Base-by-base conservation (phyloP, 2,888 invertebrate species). In the Sclerodermus sp. region DNA sequence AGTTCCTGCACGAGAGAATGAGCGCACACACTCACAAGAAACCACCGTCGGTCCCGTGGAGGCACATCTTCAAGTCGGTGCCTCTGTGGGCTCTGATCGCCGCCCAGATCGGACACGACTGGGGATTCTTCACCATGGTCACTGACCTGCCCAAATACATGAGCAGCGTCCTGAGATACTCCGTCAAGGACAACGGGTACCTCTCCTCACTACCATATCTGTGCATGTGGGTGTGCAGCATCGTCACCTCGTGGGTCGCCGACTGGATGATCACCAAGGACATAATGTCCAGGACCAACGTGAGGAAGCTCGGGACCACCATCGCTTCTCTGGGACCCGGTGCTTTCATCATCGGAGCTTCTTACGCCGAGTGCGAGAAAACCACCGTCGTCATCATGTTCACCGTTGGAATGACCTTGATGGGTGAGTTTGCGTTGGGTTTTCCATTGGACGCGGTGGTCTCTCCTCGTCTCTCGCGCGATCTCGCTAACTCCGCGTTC, bases 11-110 rank as follows among this genome's bases (percentile, higher is more conserved):
- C 42, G 77, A 76, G 10, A 67, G 69, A 3, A 53, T 76, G 66
- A 68, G 68, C 18, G 69, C 65, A 1, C 75, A 77, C 41, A 78
- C 76, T 0, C 71, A 72, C 37, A 61, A 65, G 12, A 68, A 71
- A 37, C 66, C 70, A 2, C 68, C 73, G 0, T 55, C 75, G 8
- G 64, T 71, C 8, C 75, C 77, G 0, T 77, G 77, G 77, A 54
- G 66, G 1, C 70, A 74, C 29, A 49, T 77, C 4, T n/a, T 76
- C 0, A 56, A 81, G 47, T 90, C 86, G 0, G 80, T 84, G 1
- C 88, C 90, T 0, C 79, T 91, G 48, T 86, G 89, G 84, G 90
- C 90, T 0, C 73, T 91, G n/a, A 85, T 90, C 10, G 84, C 83
- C 42, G 90, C 90, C 0, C 76, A 77, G 34, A 51, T 77, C 5